Evolutionary conservation across 2,888 invertebrate species (phyloP), one percentile per base, ranked within the genome.

Genomic region (Cyclophora punctaria): DNA sequence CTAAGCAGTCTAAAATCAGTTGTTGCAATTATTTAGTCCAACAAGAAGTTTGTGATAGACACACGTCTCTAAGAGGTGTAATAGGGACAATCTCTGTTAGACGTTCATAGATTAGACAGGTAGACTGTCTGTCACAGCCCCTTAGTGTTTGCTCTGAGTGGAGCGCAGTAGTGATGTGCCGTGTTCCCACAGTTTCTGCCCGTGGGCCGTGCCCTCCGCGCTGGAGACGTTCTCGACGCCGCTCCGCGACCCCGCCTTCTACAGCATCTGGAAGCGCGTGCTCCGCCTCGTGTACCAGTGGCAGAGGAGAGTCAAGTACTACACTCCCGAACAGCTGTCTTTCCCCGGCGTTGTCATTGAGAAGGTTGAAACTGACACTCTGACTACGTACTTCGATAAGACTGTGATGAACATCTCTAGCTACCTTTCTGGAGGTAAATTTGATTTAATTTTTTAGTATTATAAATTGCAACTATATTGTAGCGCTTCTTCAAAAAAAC

Each of bases 201-300:
- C 78, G n/a, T 59, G 90, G 52, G 80, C 90, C 48, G 78, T 84
- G 0, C 93, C 93, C 40, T 91, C 93, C 6, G 91, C 84, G 5
- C 74, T 94, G 57, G 92, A 93, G 67, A 90, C 92, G 62, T 90
- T 89, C 64, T 91, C 92, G 68, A 92, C 93, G 7, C 81, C 90
- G 5, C 79, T 92, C 34, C 90, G 92, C 48, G 94, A 94, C 66
- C 93, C 94, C 6, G 91, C 91, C 42, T 93, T 92, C 88, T 94
- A 92, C 80, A 90, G 90, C 71, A 86, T 93, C 51, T 90, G 84
- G 87, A 92, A 92, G 70, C 90, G 90, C 56, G 85, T 93, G 35
- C 46, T 84, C 51, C 73, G 83, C 46, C 77, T 93, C 48, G 92
- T 92, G 89, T 78, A 84, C 47, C 71, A 81, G 55, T 93, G 92